These are phyloP conservation scores for Callitettix versicolor DNA, from an alignment of 1,140 invertebrate genomes.

Conservation along the genomic window DNA sequence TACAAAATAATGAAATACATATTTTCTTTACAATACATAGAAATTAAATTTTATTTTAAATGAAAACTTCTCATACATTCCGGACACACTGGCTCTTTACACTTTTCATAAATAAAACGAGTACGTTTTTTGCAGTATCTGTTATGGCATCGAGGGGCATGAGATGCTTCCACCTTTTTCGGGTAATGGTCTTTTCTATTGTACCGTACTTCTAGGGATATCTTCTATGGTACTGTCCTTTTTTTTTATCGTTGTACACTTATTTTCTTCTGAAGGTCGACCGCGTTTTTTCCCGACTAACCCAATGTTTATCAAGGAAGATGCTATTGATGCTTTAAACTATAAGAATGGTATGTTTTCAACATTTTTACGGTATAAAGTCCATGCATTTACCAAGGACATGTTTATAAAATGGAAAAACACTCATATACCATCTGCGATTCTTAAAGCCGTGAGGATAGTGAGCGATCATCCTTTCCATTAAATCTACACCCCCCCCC, in stretches of 20 bases:
- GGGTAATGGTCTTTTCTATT: constrained; percentile 13
- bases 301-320: constrained; percentile 1
- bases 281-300: neutral
- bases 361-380: constrained; percentile 14
- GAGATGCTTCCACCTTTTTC: constrained; percentile 1
- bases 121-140: constrained; percentile 12
- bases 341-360: constrained; percentile 10
- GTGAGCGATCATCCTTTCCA: constrained; percentile 23
- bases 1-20: too few species aligned
- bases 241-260: neutral
- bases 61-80: constrained; percentile 11
- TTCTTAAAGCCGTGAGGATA: constrained; percentile 21
- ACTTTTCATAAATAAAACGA: constrained; percentile 13
- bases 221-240: neutral
- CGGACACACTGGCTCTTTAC: constrained; percentile 18
- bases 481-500: constrained; percentile 27
- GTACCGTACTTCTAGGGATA: neutral
- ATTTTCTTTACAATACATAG: too few species aligned
- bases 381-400: constrained; percentile 25
- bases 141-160: constrained; percentile 10
- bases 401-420: constrained; percentile 26
- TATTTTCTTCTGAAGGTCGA: constrained; percentile 1
- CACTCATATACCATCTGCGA: constrained; percentile 25
- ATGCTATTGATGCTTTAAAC: constrained; percentile 13
- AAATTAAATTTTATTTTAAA: too few species aligned